Conservation (phyloP, 2,797 vertebrate genomes). For the Danio jaintianensis region DNA sequence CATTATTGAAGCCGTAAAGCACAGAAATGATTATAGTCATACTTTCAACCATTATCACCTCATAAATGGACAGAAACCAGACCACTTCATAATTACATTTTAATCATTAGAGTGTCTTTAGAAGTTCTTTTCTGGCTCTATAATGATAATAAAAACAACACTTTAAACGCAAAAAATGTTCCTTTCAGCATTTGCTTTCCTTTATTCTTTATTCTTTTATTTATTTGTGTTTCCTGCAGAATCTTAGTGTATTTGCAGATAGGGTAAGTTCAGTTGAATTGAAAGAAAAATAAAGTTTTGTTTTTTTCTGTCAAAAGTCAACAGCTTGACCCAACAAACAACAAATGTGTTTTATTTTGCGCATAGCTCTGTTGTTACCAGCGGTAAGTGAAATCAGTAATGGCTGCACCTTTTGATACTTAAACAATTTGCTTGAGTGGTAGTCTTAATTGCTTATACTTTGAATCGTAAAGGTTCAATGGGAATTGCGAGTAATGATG, state of each 20-base stretch:
- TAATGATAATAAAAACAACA: slow-evolving; percentile 10
- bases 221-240: neutral
- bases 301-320: neutral
- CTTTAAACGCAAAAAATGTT: neutral
- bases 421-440: neutral
- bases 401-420: neutral
- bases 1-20: slow-evolving; percentile 14
- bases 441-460: slow-evolving; percentile 10
- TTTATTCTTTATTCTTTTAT: neutral
- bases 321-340: neutral
- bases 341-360: neutral
- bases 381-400: neutral
- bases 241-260: neutral
- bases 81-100: slow-evolving; percentile 25
- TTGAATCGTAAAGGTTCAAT: slow-evolving; percentile 7
- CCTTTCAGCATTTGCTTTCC: neutral
- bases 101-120: slow-evolving; percentile 4
- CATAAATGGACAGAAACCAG: slow-evolving; percentile 15
- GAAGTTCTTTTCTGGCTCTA: neutral
- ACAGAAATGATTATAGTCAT: slow-evolving; percentile 5
- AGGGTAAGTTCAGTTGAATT: neutral
- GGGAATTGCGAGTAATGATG: slow-evolving; percentile 6
- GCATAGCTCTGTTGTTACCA: neutral
- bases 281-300: neutral
- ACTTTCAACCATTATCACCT: slow-evolving; percentile 26